A percentile compares a stretch with the other conserved stretches of the same genome.
phyloP scores from a whole-genome alignment of 2,888 invertebrate species.

The Oegoconia quadripuncta region DNA sequence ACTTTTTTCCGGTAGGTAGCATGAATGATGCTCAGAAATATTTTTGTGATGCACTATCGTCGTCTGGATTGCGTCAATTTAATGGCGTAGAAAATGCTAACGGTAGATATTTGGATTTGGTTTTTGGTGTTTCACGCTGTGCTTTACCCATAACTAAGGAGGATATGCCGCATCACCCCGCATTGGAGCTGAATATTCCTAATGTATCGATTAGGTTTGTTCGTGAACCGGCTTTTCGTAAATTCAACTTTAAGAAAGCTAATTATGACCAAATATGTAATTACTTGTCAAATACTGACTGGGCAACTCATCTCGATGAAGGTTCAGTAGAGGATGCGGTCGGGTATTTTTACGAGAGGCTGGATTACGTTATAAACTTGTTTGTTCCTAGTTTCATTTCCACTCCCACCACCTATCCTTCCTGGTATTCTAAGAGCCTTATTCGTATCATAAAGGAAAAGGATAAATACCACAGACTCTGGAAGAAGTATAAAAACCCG shows the following conservation, averaged over 20 bases:
- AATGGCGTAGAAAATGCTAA: constrained; percentile 1
- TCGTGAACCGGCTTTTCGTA: background rate
- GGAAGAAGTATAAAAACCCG: background rate
- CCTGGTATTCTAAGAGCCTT: background rate
- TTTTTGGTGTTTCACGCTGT: background rate
- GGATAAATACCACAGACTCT: background rate
- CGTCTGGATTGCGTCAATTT: background rate
- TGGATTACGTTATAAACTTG: background rate
- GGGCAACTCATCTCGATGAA: background rate
- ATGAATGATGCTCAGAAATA: background rate
- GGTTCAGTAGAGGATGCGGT: background rate
- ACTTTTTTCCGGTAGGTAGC: background rate
- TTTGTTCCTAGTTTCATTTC: background rate
- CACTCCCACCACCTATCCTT: background rate
- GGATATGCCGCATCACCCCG: constrained; percentile 5
- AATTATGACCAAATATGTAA: background rate
- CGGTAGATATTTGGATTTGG: background rate
- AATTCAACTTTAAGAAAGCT: constrained; percentile 1
- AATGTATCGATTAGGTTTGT: background rate
- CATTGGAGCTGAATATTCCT: constrained; percentile 1
- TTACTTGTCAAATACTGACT: background rate
- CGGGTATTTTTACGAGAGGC: background rate
- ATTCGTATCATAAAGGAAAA: constrained; percentile 4
- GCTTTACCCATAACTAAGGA: background rate
- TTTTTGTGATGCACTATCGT: background rate